Percentiles rank a stretch among this genome's conserved stretches.
Conservation (phyloP, 2,113 vertebrate genomes). For the Tenebrosternarchus preto region DNA sequence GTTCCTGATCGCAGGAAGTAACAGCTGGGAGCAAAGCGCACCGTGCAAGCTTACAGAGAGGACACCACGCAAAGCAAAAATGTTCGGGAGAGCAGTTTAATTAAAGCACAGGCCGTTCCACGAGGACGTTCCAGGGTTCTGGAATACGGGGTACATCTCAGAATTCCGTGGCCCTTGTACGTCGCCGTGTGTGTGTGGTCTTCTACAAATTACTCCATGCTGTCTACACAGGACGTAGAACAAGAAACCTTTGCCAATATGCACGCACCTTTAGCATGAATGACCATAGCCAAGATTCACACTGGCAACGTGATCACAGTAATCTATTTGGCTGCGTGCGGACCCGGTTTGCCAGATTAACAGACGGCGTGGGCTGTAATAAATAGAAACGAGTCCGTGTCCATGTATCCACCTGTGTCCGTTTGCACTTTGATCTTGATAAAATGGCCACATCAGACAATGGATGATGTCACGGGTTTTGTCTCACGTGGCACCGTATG, state of each 20-base stretch:
- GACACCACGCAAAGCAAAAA: background rate
- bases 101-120: background rate
- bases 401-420: slow-evolving; percentile 26
- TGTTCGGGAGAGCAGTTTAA: background rate
- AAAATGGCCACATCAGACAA: slow-evolving; percentile 1
- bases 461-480: background rate
- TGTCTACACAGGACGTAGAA: background rate
- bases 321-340: slow-evolving; percentile 4
- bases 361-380: slow-evolving; percentile 44
- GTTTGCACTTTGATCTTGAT: slow-evolving; percentile 42
- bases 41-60: too few relatives aligned
- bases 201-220: background rate
- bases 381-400: slow-evolving; percentile 32
- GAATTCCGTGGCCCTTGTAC: background rate
- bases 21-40: background rate
- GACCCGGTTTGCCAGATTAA: slow-evolving; percentile 21
- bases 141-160: too few relatives aligned
- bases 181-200: background rate
- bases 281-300: background rate
- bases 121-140: background rate
- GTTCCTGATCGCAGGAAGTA: background rate
- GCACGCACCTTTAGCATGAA: background rate
- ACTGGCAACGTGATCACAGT: slow-evolving; percentile 21
- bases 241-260: background rate
- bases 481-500: background rate